These are phyloP conservation scores for Psilopsiagon aurifrons DNA, from an alignment of 2,113 vertebrate genomes.

Conservation along the genomic window DNA sequence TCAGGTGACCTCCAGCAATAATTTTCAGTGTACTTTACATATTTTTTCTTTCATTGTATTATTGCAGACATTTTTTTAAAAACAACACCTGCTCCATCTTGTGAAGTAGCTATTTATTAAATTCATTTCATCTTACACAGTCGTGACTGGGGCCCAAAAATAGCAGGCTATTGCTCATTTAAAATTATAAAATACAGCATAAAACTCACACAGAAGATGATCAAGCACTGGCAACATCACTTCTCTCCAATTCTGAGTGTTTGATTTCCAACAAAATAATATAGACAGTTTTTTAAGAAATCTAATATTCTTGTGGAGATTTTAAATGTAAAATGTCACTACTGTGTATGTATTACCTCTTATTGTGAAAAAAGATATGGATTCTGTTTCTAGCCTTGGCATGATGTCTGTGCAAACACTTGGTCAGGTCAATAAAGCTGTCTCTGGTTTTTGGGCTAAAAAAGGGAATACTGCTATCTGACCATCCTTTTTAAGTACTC, in stretches of 20 bases:
- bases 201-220: background rate
- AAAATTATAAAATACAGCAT: background rate
- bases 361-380: background rate
- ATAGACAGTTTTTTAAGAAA: background rate
- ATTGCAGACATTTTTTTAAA: background rate
- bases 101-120: background rate
- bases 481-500: background rate
- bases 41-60: background rate
- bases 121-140: background rate
- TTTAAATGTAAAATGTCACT: background rate
- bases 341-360: background rate
- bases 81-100: background rate
- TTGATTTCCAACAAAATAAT: background rate
- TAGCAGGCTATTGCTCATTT: background rate
- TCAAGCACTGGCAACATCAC: background rate
- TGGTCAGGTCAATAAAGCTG: background rate
- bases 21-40: background rate
- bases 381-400: background rate
- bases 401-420: background rate
- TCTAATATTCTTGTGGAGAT: background rate
- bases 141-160: background rate
- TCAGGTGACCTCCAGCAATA: background rate
- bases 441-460: background rate
- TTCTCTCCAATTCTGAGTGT: background rate
- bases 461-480: background rate